phyloP scores from a whole-genome alignment of 2,113 vertebrate genomes.

The Xiphias gladius region DNA sequence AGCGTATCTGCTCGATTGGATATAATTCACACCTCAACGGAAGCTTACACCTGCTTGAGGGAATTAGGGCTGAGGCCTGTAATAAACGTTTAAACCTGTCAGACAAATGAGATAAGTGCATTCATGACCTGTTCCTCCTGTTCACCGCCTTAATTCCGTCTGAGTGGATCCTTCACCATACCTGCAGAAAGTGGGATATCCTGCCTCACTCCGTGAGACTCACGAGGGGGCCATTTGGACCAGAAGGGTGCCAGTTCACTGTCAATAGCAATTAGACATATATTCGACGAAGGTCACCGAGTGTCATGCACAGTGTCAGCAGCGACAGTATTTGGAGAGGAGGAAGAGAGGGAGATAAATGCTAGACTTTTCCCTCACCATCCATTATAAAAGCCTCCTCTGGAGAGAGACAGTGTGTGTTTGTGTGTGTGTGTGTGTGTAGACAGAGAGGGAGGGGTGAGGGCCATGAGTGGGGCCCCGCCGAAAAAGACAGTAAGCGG shows the following conservation, averaged over 20 bases:
- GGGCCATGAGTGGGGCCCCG: slow-evolving; percentile 86
- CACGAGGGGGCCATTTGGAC: slow-evolving; percentile 4
- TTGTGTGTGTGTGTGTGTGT: slow-evolving; percentile 26
- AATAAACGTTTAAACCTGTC: slow-evolving; percentile 87
- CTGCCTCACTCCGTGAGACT: neutral
- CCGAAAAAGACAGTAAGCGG: slow-evolving; percentile 96
- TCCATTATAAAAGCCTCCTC: slow-evolving; percentile 66
- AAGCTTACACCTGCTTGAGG: slow-evolving; percentile 88
- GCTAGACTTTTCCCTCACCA: slow-evolving; percentile 51
- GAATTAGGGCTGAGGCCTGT: slow-evolving; percentile 84
- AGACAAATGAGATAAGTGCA: slow-evolving; percentile 84
- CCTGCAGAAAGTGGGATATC: slow-evolving; percentile 66
- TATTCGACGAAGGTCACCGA: slow-evolving; percentile 87
- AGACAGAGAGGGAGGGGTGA: slow-evolving; percentile 45
- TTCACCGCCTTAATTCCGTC: slow-evolving; percentile 81
- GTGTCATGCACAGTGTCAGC: slow-evolving; percentile 88
- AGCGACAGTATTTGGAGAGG: slow-evolving; percentile 84
- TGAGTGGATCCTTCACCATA: slow-evolving; percentile 70
- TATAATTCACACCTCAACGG: slow-evolving; percentile 83
- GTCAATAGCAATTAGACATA: slow-evolving; percentile 88
- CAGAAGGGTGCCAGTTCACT: slow-evolving; percentile 71
- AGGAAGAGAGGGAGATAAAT: slow-evolving; percentile 62
- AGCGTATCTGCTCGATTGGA: slow-evolving; percentile 81
- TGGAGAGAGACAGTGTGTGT: slow-evolving; percentile 37
- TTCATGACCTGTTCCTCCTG: slow-evolving; percentile 77